Percentiles rank a stretch among this genome's conserved stretches.
These are phyloP conservation scores for Hyperoplus immaculatus DNA, from an alignment of 2,797 vertebrate species.

Conservation along the genomic window DNA sequence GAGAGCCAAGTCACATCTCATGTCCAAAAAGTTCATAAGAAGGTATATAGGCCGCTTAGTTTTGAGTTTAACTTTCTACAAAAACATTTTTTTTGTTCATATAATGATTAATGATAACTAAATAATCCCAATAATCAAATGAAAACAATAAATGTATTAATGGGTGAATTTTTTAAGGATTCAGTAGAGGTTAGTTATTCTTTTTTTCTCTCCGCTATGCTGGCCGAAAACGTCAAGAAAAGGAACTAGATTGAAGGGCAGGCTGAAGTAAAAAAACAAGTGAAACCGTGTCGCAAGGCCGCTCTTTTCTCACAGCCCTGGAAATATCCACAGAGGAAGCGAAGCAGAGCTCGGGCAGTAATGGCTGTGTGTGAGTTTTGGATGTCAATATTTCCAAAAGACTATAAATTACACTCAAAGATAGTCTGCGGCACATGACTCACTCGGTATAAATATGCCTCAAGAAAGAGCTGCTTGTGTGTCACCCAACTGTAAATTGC, in stretches of 20 bases:
- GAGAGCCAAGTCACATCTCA: conserved; percentile 41
- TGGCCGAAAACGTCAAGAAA: conserved; percentile 35
- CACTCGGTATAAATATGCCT: conserved; percentile 76
- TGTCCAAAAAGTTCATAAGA: conserved; percentile 36
- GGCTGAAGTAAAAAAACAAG: conserved; percentile 35
- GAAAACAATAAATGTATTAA: not conserved
- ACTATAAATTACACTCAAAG: conserved; percentile 71
- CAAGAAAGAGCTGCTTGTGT: conserved; percentile 71
- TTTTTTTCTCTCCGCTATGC: conserved; percentile 3
- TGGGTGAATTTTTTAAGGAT: not conserved
- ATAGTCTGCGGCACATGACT: conserved; percentile 58
- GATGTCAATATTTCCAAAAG: conserved; percentile 66
- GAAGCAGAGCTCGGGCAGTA: conserved; percentile 42
- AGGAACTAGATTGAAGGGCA: conserved; percentile 35
- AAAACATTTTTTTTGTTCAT: not conserved
- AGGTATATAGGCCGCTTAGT: not conserved
- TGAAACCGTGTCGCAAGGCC: conserved; percentile 50
- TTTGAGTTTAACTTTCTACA: not conserved
- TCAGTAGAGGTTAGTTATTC: not conserved
- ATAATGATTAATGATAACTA: conserved; percentile 1
- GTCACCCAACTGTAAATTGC: conserved; percentile 81
- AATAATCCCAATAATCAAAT: not conserved
- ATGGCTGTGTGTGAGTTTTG: conserved; percentile 67
- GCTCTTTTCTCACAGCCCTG: conserved; percentile 65
- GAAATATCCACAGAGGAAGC: conserved; percentile 64